A percentile compares a stretch with the other conserved stretches of the same genome.
Conservation (phyloP, 2,888 invertebrate genomes). For the Reticulitermes lucifugus region DNA sequence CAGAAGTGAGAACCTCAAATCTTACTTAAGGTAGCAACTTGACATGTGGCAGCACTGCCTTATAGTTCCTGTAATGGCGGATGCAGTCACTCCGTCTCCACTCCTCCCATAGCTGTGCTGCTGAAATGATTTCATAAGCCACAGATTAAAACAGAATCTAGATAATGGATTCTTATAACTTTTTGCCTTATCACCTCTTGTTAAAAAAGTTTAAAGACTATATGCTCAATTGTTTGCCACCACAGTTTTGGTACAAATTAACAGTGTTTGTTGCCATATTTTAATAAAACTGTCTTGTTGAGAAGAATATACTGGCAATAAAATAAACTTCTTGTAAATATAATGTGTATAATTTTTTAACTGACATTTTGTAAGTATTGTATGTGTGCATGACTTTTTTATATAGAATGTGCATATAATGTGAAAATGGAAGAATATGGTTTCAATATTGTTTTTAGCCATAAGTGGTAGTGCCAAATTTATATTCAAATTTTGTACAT, state of each 20-base stretch:
- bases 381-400: constrained; percentile 36
- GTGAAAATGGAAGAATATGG: constrained; percentile 38
- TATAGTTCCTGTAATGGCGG: too few species aligned
- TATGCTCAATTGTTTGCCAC: constrained; percentile 38
- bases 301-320: constrained; percentile 12
- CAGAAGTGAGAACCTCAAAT: too few species aligned
- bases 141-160: background rate
- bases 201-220: constrained; percentile 20
- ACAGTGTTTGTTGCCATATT: constrained; percentile 42
- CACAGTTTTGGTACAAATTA: constrained; percentile 36
- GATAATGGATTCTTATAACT: background rate
- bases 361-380: constrained; percentile 39
- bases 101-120: background rate
- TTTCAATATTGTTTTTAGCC: constrained; percentile 52
- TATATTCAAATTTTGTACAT: constrained; percentile 41
- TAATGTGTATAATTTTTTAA: constrained; percentile 32
- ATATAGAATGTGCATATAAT: constrained; percentile 23
- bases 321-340: constrained; percentile 19
- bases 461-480: constrained; percentile 57
- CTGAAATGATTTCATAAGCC: background rate
- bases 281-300: constrained; percentile 4
- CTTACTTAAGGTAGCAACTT: too few species aligned
- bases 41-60: too few species aligned
- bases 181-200: background rate
- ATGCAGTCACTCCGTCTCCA: too few species aligned